phyloP scores from a whole-genome alignment of 2,113 vertebrate species.

The Channa maculata region DNA sequence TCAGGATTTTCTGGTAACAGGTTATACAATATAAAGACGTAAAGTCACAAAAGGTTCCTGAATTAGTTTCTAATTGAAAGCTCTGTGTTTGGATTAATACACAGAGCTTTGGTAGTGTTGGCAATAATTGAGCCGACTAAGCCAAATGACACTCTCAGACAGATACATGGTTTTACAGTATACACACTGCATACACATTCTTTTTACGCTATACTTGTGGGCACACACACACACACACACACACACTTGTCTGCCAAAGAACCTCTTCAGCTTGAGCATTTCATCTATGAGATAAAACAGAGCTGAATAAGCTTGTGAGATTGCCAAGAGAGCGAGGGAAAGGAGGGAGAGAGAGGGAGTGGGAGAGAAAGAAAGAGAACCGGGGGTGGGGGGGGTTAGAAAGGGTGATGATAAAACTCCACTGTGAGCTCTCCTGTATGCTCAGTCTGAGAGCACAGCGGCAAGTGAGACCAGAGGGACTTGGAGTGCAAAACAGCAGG shows the following conservation, averaged over 20 bases:
- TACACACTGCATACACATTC: conserved; percentile 8
- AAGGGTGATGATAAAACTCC: conserved; percentile 84
- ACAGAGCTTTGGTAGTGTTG: conserved; percentile 49
- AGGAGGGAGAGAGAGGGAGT: conserved; percentile 43
- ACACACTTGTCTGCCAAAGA: conserved; percentile 62
- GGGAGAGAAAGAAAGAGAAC: conserved; percentile 30
- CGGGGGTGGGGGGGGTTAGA: conserved; percentile 59
- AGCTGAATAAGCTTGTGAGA: conserved; percentile 72
- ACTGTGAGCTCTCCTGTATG: conserved; percentile 76
- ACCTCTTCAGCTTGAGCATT: conserved; percentile 77
- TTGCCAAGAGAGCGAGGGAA: conserved; percentile 75
- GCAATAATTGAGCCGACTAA: conserved; percentile 21
- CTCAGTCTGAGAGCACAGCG: conserved; percentile 75
- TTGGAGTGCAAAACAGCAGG: conserved; percentile 46
- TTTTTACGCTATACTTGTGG: too few relatives aligned
- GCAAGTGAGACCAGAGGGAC: conserved; percentile 65
- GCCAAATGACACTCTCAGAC: conserved; percentile 37
- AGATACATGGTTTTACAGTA: conserved; percentile 37
- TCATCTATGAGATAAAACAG: conserved; percentile 84
- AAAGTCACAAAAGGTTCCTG: conserved; percentile 33
- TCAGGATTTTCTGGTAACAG: conserved; percentile 44
- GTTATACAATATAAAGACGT: conserved; percentile 49
- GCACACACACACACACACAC: conserved; percentile 32
- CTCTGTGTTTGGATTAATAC: conserved; percentile 45
- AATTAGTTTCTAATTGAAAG: conserved; percentile 27